These are phyloP conservation scores for Cosmia pyralina DNA, from an alignment of 2,888 invertebrate species.

Conservation along the genomic window DNA sequence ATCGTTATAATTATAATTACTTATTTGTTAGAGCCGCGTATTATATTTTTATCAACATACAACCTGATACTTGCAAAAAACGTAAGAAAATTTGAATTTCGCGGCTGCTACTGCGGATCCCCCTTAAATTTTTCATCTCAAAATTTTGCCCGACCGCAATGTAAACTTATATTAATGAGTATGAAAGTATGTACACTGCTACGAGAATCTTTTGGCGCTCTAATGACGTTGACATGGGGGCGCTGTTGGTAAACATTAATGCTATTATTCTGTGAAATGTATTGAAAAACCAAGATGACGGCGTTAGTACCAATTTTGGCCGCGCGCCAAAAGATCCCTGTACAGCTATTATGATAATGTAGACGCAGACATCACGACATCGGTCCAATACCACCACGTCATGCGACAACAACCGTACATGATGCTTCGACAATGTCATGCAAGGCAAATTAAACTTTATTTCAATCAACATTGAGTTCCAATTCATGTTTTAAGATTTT, in stretches of 20 bases:
- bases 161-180: constrained; percentile 23
- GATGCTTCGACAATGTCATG: constrained; percentile 58
- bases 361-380: constrained; percentile 45
- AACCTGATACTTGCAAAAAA: too few relatives aligned
- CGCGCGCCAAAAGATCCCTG: not conserved
- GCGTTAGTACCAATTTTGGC: not conserved
- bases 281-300: constrained; percentile 1
- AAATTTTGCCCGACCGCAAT: constrained; percentile 50
- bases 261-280: not conserved
- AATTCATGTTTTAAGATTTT: constrained; percentile 6
- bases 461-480: constrained; percentile 12
- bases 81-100: too few relatives aligned
- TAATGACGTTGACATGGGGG: not conserved
- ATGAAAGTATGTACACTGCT: constrained; percentile 26
- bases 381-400: constrained; percentile 48
- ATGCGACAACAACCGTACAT: constrained; percentile 52
- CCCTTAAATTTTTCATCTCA: not conserved
- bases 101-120: too few relatives aligned
- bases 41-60: too few relatives aligned
- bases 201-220: not conserved
- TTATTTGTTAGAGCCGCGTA: too few relatives aligned
- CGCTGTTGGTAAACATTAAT: not conserved
- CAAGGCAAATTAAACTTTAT: constrained; percentile 56
- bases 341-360: constrained; percentile 27
- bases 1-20: too few relatives aligned